These are phyloP conservation scores for Saccopteryx bilineata DNA, from an alignment of 2,113 vertebrate species.

Conservation along the genomic window DNA sequence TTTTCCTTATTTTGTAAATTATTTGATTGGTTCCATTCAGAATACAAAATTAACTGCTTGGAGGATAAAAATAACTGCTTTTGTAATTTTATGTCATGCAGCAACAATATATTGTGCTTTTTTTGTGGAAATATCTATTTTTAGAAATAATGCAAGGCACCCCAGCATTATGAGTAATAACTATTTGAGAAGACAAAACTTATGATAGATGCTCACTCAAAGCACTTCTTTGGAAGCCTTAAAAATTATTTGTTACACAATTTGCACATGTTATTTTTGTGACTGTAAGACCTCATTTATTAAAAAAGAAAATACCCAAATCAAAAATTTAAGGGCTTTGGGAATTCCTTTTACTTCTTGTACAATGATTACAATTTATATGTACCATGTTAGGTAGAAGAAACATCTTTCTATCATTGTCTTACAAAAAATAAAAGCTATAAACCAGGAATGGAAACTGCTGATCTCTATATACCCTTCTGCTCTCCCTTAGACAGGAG, in stretches of 20 bases:
- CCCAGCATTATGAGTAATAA: conserved; percentile 69
- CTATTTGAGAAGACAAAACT: conserved; percentile 36
- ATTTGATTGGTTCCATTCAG: conserved; percentile 21
- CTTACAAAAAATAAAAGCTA: not conserved
- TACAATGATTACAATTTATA: conserved; percentile 55
- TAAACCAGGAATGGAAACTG: not conserved
- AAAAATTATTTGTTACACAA: not conserved
- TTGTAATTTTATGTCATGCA: conserved; percentile 60
- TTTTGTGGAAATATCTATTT: conserved; percentile 75
- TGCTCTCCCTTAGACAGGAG: not conserved
- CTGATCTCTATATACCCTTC: not conserved
- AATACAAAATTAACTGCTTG: conserved; percentile 14
- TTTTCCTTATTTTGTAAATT: not conserved
- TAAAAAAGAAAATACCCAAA: not conserved
- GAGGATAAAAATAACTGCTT: conserved; percentile 76
- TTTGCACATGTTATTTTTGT: not conserved
- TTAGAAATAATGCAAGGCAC: conserved; percentile 58
- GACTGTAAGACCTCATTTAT: not conserved
- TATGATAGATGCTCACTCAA: not conserved
- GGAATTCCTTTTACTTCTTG: conserved; percentile 50
- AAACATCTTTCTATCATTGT: not conserved
- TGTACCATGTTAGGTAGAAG: not conserved
- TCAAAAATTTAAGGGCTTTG: not conserved
- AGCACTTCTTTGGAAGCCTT: conserved; percentile 15
- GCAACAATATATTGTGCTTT: conserved; percentile 34